Evolutionary conservation across 2,888 invertebrate genomes (phyloP).

Genomic region (Dryadula phaetusa): DNA sequence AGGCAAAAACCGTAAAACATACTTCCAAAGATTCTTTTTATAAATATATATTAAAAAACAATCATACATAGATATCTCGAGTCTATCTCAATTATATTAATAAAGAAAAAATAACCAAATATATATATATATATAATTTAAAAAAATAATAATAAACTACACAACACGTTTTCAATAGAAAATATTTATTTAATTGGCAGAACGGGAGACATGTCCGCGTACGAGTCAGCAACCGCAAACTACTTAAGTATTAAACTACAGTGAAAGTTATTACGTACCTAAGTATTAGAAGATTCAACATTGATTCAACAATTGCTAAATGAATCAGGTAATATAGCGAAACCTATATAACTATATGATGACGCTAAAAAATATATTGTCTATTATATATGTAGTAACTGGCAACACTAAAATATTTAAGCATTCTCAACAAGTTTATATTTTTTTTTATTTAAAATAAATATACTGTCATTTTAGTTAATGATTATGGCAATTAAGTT

Average conservation of each 20-base stretch:
- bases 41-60: too few species aligned
- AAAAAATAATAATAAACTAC: slow-evolving; percentile 11
- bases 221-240: slow-evolving; percentile 35
- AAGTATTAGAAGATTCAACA: slow-evolving; percentile 2
- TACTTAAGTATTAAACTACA: slow-evolving; percentile 8
- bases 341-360: not conserved
- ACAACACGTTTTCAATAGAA: slow-evolving; percentile 55
- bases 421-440: not conserved
- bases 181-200: slow-evolving; percentile 78
- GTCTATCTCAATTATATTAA: not conserved
- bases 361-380: not conserved
- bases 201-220: slow-evolving; percentile 70
- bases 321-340: not conserved
- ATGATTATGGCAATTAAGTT: not conserved
- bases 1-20: not conserved
- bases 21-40: too few species aligned
- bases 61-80: not conserved
- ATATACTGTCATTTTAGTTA: not conserved
- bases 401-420: not conserved
- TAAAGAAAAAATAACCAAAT: not conserved
- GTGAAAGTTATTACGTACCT: slow-evolving; percentile 15
- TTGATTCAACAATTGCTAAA: not conserved
- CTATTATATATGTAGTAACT: not conserved
- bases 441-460: not conserved
- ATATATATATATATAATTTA: too few species aligned